Conservation (phyloP, 2,113 vertebrate species). For the Hypanus sabinus region DNA sequence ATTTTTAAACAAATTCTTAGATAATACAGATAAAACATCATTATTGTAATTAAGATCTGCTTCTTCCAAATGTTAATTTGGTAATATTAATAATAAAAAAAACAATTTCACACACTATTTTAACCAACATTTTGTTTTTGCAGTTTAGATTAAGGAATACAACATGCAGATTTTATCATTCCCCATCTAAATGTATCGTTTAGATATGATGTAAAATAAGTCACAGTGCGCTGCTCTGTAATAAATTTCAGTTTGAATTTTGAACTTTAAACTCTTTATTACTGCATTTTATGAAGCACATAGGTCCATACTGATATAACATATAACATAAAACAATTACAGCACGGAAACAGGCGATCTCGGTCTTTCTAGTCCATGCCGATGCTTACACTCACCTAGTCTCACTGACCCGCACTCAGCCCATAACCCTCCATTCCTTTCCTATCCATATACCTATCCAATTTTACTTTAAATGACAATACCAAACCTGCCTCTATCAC, state of each 20-base stretch:
- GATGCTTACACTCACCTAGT: no score
- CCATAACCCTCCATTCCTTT: no score
- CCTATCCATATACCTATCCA: no score
- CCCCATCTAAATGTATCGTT: background rate
- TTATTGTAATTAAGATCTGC: background rate
- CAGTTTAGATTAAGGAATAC: background rate
- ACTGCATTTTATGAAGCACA: background rate
- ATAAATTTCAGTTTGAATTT: no score
- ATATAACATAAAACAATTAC: no score
- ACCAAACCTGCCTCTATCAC: no score
- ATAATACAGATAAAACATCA: background rate
- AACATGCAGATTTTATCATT: background rate
- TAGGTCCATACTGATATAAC: no score
- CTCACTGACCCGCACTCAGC: no score
- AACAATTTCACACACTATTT: background rate
- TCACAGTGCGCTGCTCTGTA: background rate
- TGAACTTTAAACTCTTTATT: background rate
- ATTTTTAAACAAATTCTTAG: background rate
- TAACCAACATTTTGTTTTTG: background rate
- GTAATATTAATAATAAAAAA: background rate
- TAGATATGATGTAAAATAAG: background rate
- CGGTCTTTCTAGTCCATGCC: no score
- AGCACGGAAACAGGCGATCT: no score
- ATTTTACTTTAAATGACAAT: no score
- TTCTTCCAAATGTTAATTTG: background rate